Conservation (phyloP, 2,113 vertebrate genomes). For the Albula glossodonta region DNA sequence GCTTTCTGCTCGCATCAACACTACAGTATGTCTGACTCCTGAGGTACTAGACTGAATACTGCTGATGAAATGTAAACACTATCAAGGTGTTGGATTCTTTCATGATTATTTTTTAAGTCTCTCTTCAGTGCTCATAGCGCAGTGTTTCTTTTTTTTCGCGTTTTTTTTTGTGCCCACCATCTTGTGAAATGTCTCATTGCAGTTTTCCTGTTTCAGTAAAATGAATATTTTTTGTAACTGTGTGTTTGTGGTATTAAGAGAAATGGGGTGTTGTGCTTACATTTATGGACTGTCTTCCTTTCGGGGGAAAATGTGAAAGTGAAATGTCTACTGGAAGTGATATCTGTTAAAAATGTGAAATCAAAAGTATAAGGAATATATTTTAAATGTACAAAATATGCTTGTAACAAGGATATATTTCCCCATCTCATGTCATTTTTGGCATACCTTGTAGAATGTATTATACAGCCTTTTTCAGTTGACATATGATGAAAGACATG, state of each 20-base stretch:
- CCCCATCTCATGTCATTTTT: constrained; percentile 44
- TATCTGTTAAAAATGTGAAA: constrained; percentile 53
- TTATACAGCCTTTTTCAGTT: constrained; percentile 48
- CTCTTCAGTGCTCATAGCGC: neutral
- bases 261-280: constrained; percentile 9
- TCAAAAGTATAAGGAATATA: constrained; percentile 33
- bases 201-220: constrained; percentile 12
- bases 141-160: neutral
- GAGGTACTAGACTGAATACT: neutral
- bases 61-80: neutral
- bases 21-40: neutral
- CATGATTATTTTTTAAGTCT: neutral
- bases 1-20: neutral
- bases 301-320: neutral
- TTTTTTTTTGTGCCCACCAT: neutral
- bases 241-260: neutral
- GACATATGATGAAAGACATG: constrained; percentile 46
- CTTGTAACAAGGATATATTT: constrained; percentile 58
- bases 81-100: neutral
- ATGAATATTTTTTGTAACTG: constrained; percentile 1
- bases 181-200: neutral
- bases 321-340: constrained; percentile 48
- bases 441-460: constrained; percentile 52
- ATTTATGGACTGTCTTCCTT: neutral
- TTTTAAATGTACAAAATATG: constrained; percentile 34